phyloP scores from a whole-genome alignment of 2,888 invertebrate species.

The Darwinula stevensoni region DNA sequence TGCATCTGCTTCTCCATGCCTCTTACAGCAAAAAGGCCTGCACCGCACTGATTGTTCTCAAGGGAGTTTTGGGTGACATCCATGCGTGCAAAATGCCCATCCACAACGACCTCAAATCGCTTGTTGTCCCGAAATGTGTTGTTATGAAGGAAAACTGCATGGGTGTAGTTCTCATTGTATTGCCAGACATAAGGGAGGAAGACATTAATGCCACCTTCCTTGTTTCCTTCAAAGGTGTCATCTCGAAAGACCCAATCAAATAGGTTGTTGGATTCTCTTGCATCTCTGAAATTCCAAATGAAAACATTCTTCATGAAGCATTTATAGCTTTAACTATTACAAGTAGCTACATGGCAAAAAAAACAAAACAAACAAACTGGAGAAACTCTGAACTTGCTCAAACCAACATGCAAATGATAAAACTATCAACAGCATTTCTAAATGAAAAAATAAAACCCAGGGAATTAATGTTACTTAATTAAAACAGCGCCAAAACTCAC shows the following conservation, averaged over 20 bases:
- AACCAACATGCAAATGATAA: too few relatives aligned
- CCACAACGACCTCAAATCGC: constrained; percentile 51
- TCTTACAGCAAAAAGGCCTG: constrained; percentile 41
- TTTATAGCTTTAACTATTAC: too few relatives aligned
- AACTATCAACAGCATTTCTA: too few relatives aligned
- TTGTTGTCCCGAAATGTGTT: constrained; percentile 61
- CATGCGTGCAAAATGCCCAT: constrained; percentile 70
- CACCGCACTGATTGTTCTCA: constrained; percentile 48
- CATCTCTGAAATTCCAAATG: constrained; percentile 32
- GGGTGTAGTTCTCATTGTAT: constrained; percentile 76
- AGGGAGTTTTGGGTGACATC: constrained; percentile 63
- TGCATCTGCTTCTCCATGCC: constrained; percentile 92
- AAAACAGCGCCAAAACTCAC: too few relatives aligned
- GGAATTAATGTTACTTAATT: too few relatives aligned
- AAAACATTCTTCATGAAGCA: too few relatives aligned
- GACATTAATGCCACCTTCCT: constrained; percentile 56
- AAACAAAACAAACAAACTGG: too few relatives aligned
- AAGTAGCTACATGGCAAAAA: too few relatives aligned
- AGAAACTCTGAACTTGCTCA: too few relatives aligned
- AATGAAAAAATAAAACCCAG: too few relatives aligned
- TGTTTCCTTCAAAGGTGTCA: constrained; percentile 54
- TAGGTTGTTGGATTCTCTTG: constrained; percentile 81
- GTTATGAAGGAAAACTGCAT: constrained; percentile 57
- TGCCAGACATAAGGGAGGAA: constrained; percentile 81
- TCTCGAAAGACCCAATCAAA: constrained; percentile 79